phyloP scores from a whole-genome alignment of 2,888 invertebrate genomes.

The Allolobophora icterica region DNA sequence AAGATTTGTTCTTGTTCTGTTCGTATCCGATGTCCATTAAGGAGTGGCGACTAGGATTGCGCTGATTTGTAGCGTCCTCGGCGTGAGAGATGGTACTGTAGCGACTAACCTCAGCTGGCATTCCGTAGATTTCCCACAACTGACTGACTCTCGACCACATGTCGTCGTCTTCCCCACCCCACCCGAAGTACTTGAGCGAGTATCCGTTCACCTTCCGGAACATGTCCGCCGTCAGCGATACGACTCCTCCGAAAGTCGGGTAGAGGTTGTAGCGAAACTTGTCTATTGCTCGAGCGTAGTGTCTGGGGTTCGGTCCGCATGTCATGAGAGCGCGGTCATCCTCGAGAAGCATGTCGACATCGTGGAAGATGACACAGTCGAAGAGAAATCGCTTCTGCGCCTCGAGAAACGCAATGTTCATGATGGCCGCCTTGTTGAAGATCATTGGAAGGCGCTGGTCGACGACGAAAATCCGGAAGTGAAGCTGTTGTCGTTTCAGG shows the following conservation, averaged over 20 bases:
- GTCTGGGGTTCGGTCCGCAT: slow-evolving; percentile 9
- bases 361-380: slow-evolving; percentile 20
- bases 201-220: slow-evolving; percentile 21
- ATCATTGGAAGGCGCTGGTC: slow-evolving; percentile 25
- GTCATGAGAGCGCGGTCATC: background rate
- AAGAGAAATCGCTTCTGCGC: background rate
- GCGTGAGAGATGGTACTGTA: slow-evolving; percentile 12
- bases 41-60: background rate
- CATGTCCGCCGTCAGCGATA: slow-evolving; percentile 1
- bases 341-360: slow-evolving; percentile 1
- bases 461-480: slow-evolving; percentile 7
- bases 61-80: background rate
- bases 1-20: background rate
- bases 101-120: background rate
- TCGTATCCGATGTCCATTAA: background rate
- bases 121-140: background rate
- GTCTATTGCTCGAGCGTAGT: slow-evolving; percentile 24
- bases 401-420: slow-evolving; percentile 5
- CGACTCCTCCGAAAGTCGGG: slow-evolving; percentile 6
- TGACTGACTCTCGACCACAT: background rate
- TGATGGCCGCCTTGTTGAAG: slow-evolving; percentile 26
- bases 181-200: slow-evolving; percentile 14
- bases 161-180: slow-evolving; percentile 24
- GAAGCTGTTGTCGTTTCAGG: background rate
- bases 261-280: background rate